Evolutionary conservation across 2,888 invertebrate genomes (phyloP).

Genomic region (Caenorhabditis wallacei): DNA sequence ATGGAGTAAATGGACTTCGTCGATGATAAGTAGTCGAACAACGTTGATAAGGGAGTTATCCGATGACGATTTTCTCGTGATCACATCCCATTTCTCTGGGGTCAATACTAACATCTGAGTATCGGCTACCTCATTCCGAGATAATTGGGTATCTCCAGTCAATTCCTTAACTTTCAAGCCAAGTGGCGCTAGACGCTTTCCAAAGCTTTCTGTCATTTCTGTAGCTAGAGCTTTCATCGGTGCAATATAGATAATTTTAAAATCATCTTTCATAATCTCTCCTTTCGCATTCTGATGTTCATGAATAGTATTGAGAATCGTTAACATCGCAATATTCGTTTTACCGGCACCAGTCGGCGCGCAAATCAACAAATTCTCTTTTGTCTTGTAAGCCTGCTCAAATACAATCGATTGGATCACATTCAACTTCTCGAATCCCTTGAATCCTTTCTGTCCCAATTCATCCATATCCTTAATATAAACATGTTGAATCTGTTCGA

Average conservation of each 20-base stretch:
- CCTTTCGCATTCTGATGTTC: constrained; percentile 89
- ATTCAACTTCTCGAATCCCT: constrained; percentile 91
- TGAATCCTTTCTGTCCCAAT: constrained; percentile 93
- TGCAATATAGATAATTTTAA: constrained; percentile 98
- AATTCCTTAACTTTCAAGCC: constrained; percentile 92
- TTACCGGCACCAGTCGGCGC: constrained; percentile 99
- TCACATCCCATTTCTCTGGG: constrained; percentile 99
- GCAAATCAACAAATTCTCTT: constrained; percentile 97
- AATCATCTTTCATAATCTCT: constrained; percentile 92
- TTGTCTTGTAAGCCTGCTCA: constrained; percentile 94
- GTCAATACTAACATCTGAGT: constrained; percentile 99
- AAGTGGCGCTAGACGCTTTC: constrained; percentile 88
- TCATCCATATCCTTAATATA: constrained; percentile 86
- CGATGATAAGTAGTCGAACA: constrained; percentile 94
- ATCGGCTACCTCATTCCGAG: constrained; percentile 93
- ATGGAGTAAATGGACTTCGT: constrained; percentile 96
- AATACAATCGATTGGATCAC: constrained; percentile 97
- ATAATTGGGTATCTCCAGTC: constrained; percentile 98
- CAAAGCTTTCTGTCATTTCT: constrained; percentile 93
- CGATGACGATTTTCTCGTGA: constrained; percentile 92
- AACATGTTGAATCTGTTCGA: constrained; percentile 86
- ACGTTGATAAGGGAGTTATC: constrained; percentile 93
- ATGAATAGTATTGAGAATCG: constrained; percentile 93
- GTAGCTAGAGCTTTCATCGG: constrained; percentile 99
- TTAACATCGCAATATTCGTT: constrained; percentile 96